Percentiles rank a stretch among this genome's conserved stretches.
These are phyloP conservation scores for Pempheris klunzingeri DNA, from an alignment of 2,797 vertebrate species.

Conservation along the genomic window DNA sequence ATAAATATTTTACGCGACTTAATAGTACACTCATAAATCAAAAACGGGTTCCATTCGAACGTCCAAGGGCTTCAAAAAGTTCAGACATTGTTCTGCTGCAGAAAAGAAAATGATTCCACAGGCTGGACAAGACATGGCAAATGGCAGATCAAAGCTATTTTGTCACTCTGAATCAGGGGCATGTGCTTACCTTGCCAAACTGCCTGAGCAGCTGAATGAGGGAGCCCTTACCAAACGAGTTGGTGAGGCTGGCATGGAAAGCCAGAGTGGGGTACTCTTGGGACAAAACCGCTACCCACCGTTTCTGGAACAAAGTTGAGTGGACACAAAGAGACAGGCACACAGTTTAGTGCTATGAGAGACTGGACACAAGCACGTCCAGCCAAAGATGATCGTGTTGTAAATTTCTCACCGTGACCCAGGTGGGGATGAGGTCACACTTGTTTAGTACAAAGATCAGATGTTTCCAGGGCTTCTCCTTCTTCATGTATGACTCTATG, in stretches of 20 bases:
- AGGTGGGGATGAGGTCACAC: constrained; percentile 97
- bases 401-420: constrained; percentile 92
- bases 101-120: background rate
- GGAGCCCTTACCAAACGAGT: constrained; percentile 97
- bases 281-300: constrained; percentile 96
- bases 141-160: constrained; percentile 4
- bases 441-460: constrained; percentile 98
- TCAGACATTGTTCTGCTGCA: constrained; percentile 4
- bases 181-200: constrained; percentile 93
- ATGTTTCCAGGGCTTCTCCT: constrained; percentile 98
- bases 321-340: background rate
- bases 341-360: background rate
- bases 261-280: constrained; percentile 96
- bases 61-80: background rate
- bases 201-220: constrained; percentile 98
- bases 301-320: constrained; percentile 86
- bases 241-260: constrained; percentile 98
- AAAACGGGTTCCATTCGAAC: background rate
- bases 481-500: constrained; percentile 95
- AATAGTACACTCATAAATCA: background rate
- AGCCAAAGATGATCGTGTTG: background rate
- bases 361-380: background rate
- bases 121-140: background rate
- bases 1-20: background rate
- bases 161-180: background rate